A percentile compares a stretch with the other conserved stretches of the same genome.
These are phyloP conservation scores for Conus betulinus DNA, from an alignment of 1,140 invertebrate species.

Conservation along the genomic window DNA sequence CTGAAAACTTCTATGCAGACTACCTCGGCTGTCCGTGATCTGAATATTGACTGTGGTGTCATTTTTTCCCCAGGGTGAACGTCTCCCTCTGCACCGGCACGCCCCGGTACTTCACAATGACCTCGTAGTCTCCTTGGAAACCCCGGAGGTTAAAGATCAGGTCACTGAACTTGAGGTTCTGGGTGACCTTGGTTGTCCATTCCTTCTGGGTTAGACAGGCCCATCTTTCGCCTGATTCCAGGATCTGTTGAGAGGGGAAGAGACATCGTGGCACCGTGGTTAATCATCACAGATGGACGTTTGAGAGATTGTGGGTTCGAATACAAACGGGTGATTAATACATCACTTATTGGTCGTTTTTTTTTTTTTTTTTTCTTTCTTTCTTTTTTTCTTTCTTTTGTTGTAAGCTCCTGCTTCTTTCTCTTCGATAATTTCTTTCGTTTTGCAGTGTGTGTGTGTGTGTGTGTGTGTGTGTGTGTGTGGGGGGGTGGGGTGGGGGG, in stretches of 20 bases:
- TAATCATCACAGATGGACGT: no score
- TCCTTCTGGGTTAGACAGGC: slow-evolving; percentile 44
- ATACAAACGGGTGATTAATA: no score
- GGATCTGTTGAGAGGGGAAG: slow-evolving; percentile 35
- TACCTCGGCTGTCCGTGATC: slow-evolving; percentile 23
- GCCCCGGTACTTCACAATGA: slow-evolving; percentile 45
- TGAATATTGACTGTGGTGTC: not conserved
- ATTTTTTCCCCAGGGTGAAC: slow-evolving; percentile 36
- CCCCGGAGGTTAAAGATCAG: slow-evolving; percentile 32
- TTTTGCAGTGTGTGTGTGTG: no score
- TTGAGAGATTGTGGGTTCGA: no score
- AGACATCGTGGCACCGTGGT: no score
- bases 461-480: no score
- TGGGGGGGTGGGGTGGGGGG: no score
- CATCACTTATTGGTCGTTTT: no score
- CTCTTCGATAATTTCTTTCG: no score
- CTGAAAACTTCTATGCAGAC: not conserved
- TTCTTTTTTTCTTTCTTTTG: no score
- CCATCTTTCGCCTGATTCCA: slow-evolving; percentile 45
- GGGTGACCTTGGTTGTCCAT: slow-evolving; percentile 50
- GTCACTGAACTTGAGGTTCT: slow-evolving; percentile 18
- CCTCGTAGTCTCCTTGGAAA: slow-evolving; percentile 55
- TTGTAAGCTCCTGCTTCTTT: no score
- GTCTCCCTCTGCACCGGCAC: slow-evolving; percentile 36
- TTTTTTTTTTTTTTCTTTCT: no score